Base-by-base conservation (phyloP, 1,140 invertebrate genomes). In the Cepaea nemoralis region DNA sequence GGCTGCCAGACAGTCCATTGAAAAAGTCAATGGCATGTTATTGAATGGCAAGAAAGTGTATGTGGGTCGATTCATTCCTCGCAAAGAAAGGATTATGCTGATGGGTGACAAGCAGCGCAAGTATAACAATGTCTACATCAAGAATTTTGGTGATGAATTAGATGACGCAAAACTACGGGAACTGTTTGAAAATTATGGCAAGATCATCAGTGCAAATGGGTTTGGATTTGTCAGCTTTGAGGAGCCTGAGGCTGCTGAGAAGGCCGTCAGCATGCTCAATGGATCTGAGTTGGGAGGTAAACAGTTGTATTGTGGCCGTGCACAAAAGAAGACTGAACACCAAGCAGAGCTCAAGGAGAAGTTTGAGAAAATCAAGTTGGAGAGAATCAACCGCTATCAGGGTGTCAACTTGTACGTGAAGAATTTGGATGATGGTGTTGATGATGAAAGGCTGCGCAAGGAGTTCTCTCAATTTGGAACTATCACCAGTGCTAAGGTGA, bases 221-320 rank as follows among this genome's bases (percentile, higher is more conserved):
- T 99, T 99, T 93, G 99, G 99, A 24, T 99, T 99, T 93, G 98
- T 99, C 77, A 97, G 97, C 50, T 99, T 97, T 93, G 97, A 99
- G 92, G 96, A 98, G 90, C 96, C 98, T 66, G 98, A 99, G 91
- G 94, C 95, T 83, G 99, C 99, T 74, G 98, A 99, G 91, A 94
- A 80, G 67, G 97, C 97, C 85, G 96, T 97, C 16, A 93, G 95
- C 70, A 96, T 96, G 59, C 91, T 99, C 27, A 98, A 99, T 92
- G 96, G 95, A 63, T 97, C 96, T 89, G 97, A 98, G n/a, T 66
- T 86, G 0, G 83, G 82, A 71, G 88, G 85, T 8, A 84, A 85
- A 37, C 76, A 75, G n/a, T 74, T 93, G 50, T 92, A 91, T 84
- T 93, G 99, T 66, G 98, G 98, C 6, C 95, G 98, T 84, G 98